Conservation (phyloP, 1,140 invertebrate species). For the Charaxes varanes region DNA sequence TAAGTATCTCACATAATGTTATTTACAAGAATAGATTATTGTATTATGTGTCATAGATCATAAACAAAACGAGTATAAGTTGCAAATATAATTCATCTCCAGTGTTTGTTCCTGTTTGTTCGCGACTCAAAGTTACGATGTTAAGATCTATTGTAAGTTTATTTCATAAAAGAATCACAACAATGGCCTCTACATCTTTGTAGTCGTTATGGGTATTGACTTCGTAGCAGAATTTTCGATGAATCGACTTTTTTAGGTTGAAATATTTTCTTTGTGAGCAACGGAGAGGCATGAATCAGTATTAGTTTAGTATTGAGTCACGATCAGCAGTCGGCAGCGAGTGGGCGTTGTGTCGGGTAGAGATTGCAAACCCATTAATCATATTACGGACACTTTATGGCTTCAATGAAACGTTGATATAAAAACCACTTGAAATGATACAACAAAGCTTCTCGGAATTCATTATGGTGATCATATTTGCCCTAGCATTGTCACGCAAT, state of each 20-base stretch:
- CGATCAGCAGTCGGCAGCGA: constrained; percentile 28
- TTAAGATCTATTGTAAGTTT: constrained; percentile 17
- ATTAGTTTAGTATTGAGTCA: constrained; percentile 33
- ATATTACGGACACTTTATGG: constrained; percentile 56
- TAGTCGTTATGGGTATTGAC: constrained; percentile 18
- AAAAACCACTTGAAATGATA: constrained; percentile 18
- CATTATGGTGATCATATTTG: too few relatives aligned
- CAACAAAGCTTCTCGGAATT: not conserved
- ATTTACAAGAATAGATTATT: too few relatives aligned
- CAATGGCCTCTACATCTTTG: constrained; percentile 13
- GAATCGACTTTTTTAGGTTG: constrained; percentile 10
- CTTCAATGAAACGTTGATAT: constrained; percentile 48
- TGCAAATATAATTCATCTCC: constrained; percentile 19
- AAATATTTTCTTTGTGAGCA: constrained; percentile 15
- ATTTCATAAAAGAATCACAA: constrained; percentile 18
- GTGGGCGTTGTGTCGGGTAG: constrained; percentile 42
- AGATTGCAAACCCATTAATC: constrained; percentile 52
- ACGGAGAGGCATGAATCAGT: constrained; percentile 24
- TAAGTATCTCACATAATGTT: too few relatives aligned
- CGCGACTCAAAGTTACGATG: constrained; percentile 14
- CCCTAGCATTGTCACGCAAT: too few relatives aligned
- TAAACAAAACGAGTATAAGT: too few relatives aligned
- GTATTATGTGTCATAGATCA: too few relatives aligned
- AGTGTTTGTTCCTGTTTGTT: constrained; percentile 14
- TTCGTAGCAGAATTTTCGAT: constrained; percentile 15